These are phyloP conservation scores for Drosophila nigricruria DNA, from an alignment of 2,888 invertebrate genomes.

Conservation along the genomic window DNA sequence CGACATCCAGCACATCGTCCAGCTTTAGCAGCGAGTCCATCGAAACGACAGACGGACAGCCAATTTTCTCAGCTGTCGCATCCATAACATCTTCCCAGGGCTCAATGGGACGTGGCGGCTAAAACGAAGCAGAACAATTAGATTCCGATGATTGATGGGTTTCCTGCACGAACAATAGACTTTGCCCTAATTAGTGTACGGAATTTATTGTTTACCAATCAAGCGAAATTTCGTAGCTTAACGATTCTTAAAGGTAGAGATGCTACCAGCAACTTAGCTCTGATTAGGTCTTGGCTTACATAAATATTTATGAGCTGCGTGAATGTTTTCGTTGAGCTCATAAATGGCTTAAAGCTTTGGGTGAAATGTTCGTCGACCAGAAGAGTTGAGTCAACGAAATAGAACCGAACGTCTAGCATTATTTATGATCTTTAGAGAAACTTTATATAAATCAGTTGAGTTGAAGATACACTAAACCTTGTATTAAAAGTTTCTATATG, in stretches of 20 bases:
- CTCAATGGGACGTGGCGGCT: conserved; percentile 82
- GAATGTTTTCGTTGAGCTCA: not conserved
- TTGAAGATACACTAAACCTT: not conserved
- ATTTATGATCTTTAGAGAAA: conserved; percentile 24
- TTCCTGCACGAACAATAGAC: not conserved
- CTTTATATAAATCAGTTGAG: not conserved
- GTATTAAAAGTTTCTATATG: not conserved
- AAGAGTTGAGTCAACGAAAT: not conserved
- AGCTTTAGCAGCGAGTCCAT: conserved; percentile 66
- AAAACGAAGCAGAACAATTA: not conserved
- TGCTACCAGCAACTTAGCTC: not conserved
- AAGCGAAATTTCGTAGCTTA: not conserved
- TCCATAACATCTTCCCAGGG: conserved; percentile 83
- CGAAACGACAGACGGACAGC: conserved; percentile 82
- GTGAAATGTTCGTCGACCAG: not conserved
- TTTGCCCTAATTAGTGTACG: not conserved
- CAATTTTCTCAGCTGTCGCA: conserved; percentile 80
- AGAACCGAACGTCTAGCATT: not conserved
- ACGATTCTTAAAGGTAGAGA: not conserved
- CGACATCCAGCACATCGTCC: conserved; percentile 78
- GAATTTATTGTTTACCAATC: conserved; percentile 12
- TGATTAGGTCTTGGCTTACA: not conserved
- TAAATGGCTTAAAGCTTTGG: not conserved
- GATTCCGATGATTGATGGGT: conserved; percentile 5
- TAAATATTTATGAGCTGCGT: conserved; percentile 29